A percentile compares a stretch with the other conserved stretches of the same genome.
phyloP scores from a whole-genome alignment of 2,888 invertebrate species.

The Melinaea marsaeus region DNA sequence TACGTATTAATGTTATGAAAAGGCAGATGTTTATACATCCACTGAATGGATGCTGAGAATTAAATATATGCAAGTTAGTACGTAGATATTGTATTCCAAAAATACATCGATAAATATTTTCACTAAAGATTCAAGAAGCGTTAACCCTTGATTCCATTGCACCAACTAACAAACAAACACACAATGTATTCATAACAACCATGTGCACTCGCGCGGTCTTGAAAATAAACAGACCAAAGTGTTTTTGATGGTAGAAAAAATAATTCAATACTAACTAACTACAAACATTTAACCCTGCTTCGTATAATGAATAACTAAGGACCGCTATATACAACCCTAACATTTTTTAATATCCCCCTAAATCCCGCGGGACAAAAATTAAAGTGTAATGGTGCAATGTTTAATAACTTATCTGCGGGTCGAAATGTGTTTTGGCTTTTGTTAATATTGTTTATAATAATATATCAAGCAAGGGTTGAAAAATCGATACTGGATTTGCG shows the following conservation, averaged over 20 bases:
- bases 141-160: slow-evolving; percentile 44
- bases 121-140: slow-evolving; percentile 30
- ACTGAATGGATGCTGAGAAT: slow-evolving; percentile 12
- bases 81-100: not conserved
- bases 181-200: slow-evolving; percentile 44
- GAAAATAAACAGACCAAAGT: slow-evolving; percentile 68
- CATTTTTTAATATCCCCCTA: slow-evolving; percentile 61
- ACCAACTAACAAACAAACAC: slow-evolving; percentile 48
- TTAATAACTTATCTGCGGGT: slow-evolving; percentile 76
- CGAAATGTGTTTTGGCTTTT: slow-evolving; percentile 62
- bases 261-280: slow-evolving; percentile 39
- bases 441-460: slow-evolving; percentile 69
- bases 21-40: slow-evolving; percentile 39
- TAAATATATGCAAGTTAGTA: too few species aligned
- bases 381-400: slow-evolving; percentile 75
- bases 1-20: slow-evolving; percentile 36
- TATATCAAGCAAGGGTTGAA: slow-evolving; percentile 46
- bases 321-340: slow-evolving; percentile 44
- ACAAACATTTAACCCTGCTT: slow-evolving; percentile 23
- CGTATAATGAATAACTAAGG: slow-evolving; percentile 63
- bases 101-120: slow-evolving; percentile 25
- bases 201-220: slow-evolving; percentile 62
- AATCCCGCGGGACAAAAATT: slow-evolving; percentile 71
- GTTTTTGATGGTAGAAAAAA: slow-evolving; percentile 52
- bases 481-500: slow-evolving; percentile 37